Evolutionary conservation across 2,797 vertebrate species (phyloP).

Genomic region (Muscicapa comitata): DNA sequence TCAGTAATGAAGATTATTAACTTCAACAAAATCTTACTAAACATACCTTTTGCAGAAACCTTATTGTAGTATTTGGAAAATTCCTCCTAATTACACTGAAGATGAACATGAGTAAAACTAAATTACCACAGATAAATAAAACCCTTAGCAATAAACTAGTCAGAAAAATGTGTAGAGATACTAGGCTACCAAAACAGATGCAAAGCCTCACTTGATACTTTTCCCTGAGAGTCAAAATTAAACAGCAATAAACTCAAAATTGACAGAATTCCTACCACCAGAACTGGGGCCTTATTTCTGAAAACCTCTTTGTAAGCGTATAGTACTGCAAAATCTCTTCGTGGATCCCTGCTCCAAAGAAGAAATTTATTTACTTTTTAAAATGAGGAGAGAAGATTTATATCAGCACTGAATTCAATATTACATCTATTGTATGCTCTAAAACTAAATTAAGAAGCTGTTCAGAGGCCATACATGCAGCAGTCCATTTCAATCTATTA

Average conservation of each 20-base stretch:
- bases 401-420: slow-evolving; percentile 38
- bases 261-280: background rate
- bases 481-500: slow-evolving; percentile 63
- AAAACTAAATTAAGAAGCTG: slow-evolving; percentile 62
- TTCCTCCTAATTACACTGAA: background rate
- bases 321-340: background rate
- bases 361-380: slow-evolving; percentile 24
- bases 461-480: slow-evolving; percentile 28
- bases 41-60: background rate
- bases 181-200: background rate
- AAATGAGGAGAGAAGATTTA: slow-evolving; percentile 47
- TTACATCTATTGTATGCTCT: slow-evolving; percentile 18
- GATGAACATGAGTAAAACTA: background rate
- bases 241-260: background rate
- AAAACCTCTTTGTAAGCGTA: background rate
- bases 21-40: background rate
- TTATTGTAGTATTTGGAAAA: background rate
- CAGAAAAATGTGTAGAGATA: background rate
- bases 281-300: background rate
- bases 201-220: background rate
- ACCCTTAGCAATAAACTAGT: background rate
- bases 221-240: background rate
- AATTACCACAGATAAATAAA: background rate
- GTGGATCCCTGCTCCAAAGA: background rate
- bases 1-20: background rate